Conservation (phyloP, 2,797 vertebrate genomes). For the Trachops cirrhosus region DNA sequence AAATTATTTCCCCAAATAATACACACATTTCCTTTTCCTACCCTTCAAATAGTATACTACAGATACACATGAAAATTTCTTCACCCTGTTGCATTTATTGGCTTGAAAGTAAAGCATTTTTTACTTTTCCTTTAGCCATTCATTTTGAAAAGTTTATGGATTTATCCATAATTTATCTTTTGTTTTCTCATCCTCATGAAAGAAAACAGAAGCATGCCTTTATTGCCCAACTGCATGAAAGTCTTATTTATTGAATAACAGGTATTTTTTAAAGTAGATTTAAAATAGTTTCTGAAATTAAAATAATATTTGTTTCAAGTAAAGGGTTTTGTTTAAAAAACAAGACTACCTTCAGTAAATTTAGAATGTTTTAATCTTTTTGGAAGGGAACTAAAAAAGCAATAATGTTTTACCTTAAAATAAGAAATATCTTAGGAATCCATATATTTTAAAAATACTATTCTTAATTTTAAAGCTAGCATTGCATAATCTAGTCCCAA, state of each 20-base stretch:
- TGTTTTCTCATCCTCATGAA: not conserved
- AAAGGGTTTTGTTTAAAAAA: not conserved
- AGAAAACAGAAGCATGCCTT: not conserved
- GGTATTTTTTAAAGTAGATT: not conserved
- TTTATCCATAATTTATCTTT: not conserved
- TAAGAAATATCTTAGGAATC: not conserved
- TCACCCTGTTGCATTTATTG: not conserved
- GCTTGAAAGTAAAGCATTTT: constrained; percentile 21
- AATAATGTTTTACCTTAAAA: not conserved
- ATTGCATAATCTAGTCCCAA: not conserved
- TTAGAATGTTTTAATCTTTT: not conserved
- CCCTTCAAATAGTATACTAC: not conserved
- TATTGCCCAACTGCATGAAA: not conserved
- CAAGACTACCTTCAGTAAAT: not conserved
- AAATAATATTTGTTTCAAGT: not conserved
- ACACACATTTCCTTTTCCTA: not conserved
- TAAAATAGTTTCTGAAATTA: constrained; percentile 9
- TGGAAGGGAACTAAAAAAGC: not conserved
- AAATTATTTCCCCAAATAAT: not conserved
- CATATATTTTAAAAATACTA: not conserved
- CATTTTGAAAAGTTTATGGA: constrained; percentile 41
- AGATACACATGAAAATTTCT: not conserved
- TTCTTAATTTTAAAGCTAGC: not conserved
- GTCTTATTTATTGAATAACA: not conserved
- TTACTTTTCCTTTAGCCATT: not conserved